Evolutionary conservation across 2,888 invertebrate genomes (phyloP).

Genomic region (Encarsia formosa): DNA sequence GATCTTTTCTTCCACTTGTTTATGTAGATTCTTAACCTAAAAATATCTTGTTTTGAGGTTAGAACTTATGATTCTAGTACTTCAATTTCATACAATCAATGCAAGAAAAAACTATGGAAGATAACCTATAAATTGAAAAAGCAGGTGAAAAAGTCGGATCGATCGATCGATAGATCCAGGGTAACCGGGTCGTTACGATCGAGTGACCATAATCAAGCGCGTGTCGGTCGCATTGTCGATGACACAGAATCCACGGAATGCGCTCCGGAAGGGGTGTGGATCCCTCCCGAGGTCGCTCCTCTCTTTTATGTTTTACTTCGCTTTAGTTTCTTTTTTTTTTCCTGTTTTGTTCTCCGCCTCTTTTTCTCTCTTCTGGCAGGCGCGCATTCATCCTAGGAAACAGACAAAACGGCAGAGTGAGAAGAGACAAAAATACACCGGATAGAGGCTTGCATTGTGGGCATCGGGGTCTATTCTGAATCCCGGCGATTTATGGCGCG

Average conservation of each 20-base stretch:
- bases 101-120: no score
- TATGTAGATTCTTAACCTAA: no score
- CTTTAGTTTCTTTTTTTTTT: slow-evolving; percentile 1
- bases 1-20: no score
- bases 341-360: neutral
- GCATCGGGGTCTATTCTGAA: slow-evolving; percentile 11
- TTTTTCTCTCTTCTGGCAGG: neutral
- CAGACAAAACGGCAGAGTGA: neutral
- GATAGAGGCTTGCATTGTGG: slow-evolving; percentile 17
- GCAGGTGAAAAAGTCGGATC: no score
- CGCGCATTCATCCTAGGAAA: neutral
- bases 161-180: no score
- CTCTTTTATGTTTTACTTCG: slow-evolving; percentile 2
- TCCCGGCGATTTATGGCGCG: slow-evolving; percentile 13
- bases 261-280: slow-evolving; percentile 23
- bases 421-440: slow-evolving; percentile 17
- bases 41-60: no score
- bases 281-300: slow-evolving; percentile 14
- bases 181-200: no score
- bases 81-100: no score
- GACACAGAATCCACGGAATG: slow-evolving; percentile 20
- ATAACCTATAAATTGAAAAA: no score
- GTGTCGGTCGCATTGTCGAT: neutral
- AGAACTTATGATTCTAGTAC: no score
- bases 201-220: neutral